Conservation (phyloP, 1,140 invertebrate species). For the Drosophila melanica region DNA sequence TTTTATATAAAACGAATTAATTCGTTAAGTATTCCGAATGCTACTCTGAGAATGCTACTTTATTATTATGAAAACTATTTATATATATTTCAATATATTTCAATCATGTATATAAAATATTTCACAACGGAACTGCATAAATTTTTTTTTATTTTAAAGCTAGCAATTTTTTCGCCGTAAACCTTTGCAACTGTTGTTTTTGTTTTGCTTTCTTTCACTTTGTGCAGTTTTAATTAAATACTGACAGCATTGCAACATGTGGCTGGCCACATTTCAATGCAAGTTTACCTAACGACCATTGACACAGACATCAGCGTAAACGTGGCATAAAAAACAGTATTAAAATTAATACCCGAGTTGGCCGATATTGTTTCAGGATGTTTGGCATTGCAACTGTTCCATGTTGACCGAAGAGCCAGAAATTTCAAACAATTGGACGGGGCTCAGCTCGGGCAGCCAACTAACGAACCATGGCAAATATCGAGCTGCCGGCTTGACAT, state of each 20-base stretch:
- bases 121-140: not conserved
- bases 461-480: constrained; percentile 47
- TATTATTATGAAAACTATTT: too few relatives aligned
- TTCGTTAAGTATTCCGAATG: too few relatives aligned
- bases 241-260: constrained; percentile 65
- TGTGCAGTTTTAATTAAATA: constrained; percentile 67
- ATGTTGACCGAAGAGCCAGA: constrained; percentile 28
- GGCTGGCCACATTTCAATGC: constrained; percentile 62
- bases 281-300: constrained; percentile 46
- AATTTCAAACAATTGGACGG: constrained; percentile 33
- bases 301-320: constrained; percentile 64
- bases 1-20: too few relatives aligned
- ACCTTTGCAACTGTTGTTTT: not conserved
- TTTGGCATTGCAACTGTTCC: constrained; percentile 14
- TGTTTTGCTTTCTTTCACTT: not conserved
- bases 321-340: constrained; percentile 17
- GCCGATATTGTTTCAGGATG: not conserved
- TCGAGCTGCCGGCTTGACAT: constrained; percentile 29
- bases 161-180: not conserved
- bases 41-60: too few relatives aligned
- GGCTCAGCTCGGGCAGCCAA: constrained; percentile 29
- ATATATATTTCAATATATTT: too few relatives aligned
- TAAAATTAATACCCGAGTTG: constrained; percentile 53
- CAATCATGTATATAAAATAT: not conserved
- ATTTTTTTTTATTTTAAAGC: not conserved